Evolutionary conservation across 1,140 invertebrate genomes (phyloP).

Genomic region (Acromyrmex heyeri): DNA sequence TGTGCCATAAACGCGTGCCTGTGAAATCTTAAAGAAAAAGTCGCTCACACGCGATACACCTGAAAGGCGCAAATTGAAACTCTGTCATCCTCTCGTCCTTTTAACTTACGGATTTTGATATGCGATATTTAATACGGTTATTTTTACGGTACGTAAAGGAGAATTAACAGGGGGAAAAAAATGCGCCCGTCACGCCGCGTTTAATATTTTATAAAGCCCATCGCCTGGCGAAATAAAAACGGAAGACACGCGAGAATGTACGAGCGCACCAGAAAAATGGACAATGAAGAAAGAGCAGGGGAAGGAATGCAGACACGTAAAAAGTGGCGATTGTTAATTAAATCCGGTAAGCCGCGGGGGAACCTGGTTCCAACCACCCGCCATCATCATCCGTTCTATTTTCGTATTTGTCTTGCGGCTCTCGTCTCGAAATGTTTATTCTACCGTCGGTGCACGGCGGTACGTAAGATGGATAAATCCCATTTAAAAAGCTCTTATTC

Average conservation of each 20-base stretch:
- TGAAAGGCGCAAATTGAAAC: slow-evolving; percentile 17
- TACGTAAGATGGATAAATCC: slow-evolving; percentile 44
- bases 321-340: slow-evolving; percentile 83
- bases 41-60: neutral
- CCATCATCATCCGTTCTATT: slow-evolving; percentile 63
- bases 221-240: slow-evolving; percentile 43
- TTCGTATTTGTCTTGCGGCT: slow-evolving; percentile 74
- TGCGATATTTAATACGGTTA: slow-evolving; percentile 21
- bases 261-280: slow-evolving; percentile 43
- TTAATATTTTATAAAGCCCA: slow-evolving; percentile 60
- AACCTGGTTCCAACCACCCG: slow-evolving; percentile 59
- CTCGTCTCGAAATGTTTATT: slow-evolving; percentile 71
- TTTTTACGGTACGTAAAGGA: slow-evolving; percentile 5
- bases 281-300: slow-evolving; percentile 34
- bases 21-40: slow-evolving; percentile 17
- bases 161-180: slow-evolving; percentile 35
- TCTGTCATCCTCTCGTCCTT: neutral
- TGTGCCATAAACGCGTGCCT: neutral
- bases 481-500: slow-evolving; percentile 48
- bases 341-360: slow-evolving; percentile 75
- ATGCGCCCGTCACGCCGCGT: slow-evolving; percentile 30
- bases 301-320: slow-evolving; percentile 75
- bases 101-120: neutral
- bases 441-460: neutral
- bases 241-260: slow-evolving; percentile 62